Percentiles rank a stretch among this genome's conserved stretches.
These are phyloP conservation scores for Bos indicus DNA, from an alignment of 2,113 vertebrate genomes.

Conservation along the genomic window DNA sequence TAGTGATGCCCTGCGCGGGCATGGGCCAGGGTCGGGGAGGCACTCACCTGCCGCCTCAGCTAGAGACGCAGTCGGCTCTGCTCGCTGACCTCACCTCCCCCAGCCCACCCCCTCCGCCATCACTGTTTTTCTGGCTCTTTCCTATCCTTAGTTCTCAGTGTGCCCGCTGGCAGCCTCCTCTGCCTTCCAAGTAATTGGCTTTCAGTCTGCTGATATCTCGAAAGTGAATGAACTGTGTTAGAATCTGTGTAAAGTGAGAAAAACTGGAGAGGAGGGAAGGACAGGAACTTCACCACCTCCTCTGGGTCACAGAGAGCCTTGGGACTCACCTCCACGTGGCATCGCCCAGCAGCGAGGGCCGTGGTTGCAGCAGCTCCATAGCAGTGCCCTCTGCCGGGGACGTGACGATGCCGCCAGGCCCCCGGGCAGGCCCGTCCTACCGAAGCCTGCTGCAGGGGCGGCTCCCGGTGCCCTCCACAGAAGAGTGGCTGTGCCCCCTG, in stretches of 20 bases:
- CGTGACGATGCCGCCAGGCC: neutral
- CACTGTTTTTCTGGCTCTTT: neutral
- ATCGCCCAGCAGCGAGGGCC: neutral
- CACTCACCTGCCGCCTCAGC: accelerated
- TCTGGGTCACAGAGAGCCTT: neutral
- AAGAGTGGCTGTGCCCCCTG: neutral
- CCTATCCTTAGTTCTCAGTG: neutral
- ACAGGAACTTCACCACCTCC: neutral
- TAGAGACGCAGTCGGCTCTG: neutral
- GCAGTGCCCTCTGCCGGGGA: neutral
- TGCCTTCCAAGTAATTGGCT: neutral
- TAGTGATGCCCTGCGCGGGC: neutral
- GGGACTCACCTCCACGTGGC: neutral
- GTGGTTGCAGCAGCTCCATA: accelerated
- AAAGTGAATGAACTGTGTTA: neutral
- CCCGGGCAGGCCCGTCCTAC: accelerated
- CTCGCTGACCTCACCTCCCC: neutral
- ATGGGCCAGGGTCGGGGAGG: neutral
- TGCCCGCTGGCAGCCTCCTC: neutral
- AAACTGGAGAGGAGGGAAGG: neutral
- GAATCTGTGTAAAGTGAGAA: neutral
- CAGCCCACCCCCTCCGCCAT: accelerated
- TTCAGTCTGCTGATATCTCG: neutral
- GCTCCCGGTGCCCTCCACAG: too few species aligned
- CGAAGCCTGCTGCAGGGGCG: accelerated